These are phyloP conservation scores for Percopsis transmontana DNA, from an alignment of 2,113 vertebrate genomes.

Conservation along the genomic window DNA sequence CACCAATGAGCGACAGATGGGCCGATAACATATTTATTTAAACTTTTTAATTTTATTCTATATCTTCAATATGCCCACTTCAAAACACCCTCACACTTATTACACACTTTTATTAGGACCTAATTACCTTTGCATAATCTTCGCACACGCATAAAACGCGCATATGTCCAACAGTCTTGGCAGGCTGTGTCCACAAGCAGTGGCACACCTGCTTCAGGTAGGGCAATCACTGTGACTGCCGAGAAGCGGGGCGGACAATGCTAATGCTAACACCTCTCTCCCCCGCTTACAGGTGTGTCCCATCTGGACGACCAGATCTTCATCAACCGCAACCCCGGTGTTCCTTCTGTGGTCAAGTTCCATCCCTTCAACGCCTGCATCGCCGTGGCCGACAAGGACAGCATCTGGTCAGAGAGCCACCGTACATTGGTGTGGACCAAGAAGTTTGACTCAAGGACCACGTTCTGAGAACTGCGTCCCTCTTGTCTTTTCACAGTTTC, in stretches of 20 bases:
- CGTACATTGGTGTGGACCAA: background rate
- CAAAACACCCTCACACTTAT: no score
- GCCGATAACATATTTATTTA: background rate
- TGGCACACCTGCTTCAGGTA: no score
- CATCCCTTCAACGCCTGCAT: constrained; percentile 96
- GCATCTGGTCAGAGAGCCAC: constrained; percentile 86
- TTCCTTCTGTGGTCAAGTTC: constrained; percentile 96
- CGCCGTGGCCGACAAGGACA: constrained; percentile 96
- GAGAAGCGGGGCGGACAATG: background rate
- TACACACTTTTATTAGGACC: no score
- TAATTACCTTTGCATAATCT: no score
- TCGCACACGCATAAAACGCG: no score
- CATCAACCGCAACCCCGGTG: constrained; percentile 95
- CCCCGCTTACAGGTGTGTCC: constrained; percentile 81
- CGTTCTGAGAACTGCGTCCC: background rate
- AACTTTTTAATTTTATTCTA: background rate
- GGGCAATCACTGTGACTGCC: no score
- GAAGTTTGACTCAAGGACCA: background rate
- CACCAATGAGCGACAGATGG: background rate
- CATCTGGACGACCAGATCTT: constrained; percentile 97
- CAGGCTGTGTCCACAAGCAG: no score
- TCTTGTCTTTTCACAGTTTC: constrained; percentile 75
- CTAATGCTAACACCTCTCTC: background rate
- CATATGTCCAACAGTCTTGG: no score
- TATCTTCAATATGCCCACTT: background rate